Conservation (phyloP, 1,140 invertebrate genomes). For the Sarcophaga peregrina region DNA sequence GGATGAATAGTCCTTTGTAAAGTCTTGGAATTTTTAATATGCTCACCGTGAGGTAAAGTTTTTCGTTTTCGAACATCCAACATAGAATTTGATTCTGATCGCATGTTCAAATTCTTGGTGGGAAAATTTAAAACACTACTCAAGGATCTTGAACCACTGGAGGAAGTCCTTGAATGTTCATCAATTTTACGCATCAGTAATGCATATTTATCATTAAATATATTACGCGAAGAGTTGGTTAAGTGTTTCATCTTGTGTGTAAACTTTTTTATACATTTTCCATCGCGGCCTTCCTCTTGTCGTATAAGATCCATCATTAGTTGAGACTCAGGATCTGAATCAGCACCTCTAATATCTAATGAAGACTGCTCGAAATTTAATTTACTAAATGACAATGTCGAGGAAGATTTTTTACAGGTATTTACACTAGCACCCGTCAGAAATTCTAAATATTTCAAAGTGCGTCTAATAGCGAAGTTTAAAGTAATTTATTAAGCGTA, state of each 20-base stretch:
- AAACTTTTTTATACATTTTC: conserved; percentile 67
- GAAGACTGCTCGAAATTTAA: conserved; percentile 47
- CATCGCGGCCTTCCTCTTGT: conserved; percentile 71
- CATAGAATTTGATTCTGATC: conserved; percentile 33
- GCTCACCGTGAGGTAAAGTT: neutral
- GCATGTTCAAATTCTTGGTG: conserved; percentile 3
- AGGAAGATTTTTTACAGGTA: neutral
- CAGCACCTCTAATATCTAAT: conserved; percentile 57
- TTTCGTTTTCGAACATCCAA: conserved; percentile 29
- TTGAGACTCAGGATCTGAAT: conserved; percentile 55
- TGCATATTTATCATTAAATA: conserved; percentile 69
- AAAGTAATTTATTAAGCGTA: neutral
- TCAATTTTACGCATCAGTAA: conserved; percentile 64
- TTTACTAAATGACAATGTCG: conserved; percentile 30
- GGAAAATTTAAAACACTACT: conserved; percentile 38
- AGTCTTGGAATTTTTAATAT: neutral
- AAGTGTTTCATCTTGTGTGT: conserved; percentile 70
- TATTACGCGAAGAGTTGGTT: conserved; percentile 69
- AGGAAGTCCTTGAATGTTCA: conserved; percentile 44
- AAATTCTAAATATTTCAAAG: conserved; percentile 50
- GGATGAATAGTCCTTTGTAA: conserved; percentile 35
- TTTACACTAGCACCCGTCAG: conserved; percentile 40
- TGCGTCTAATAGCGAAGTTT: conserved; percentile 38
- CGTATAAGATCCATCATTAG: conserved; percentile 66
- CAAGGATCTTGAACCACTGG: conserved; percentile 43